Evolutionary conservation across 1,140 invertebrate species (phyloP).

Genomic region (Trichoplusia ni): DNA sequence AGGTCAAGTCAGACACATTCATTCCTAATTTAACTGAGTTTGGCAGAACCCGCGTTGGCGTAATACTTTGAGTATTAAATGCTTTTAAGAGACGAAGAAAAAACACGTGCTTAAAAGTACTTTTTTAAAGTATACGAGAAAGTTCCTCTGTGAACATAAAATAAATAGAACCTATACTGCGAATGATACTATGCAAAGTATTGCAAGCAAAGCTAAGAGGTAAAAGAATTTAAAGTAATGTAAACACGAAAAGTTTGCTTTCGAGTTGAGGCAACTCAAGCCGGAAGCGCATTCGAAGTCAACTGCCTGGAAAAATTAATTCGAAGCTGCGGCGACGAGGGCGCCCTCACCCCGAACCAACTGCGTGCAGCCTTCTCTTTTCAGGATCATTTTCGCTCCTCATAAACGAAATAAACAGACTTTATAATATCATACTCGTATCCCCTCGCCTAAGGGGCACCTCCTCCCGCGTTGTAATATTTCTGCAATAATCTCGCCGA

Average conservation of each 20-base stretch:
- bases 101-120: slow-evolving; percentile 43
- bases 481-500: slow-evolving; percentile 22
- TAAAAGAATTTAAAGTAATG: slow-evolving; percentile 77
- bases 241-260: slow-evolving; percentile 79
- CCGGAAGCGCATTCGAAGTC: slow-evolving; percentile 73
- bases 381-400: slow-evolving; percentile 60
- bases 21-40: neutral
- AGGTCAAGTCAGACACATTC: slow-evolving; percentile 1
- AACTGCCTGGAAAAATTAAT: slow-evolving; percentile 79
- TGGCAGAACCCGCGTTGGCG: neutral
- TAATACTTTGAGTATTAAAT: slow-evolving; percentile 6
- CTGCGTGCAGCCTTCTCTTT: slow-evolving; percentile 54
- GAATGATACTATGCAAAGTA: slow-evolving; percentile 71
- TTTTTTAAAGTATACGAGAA: slow-evolving; percentile 53
- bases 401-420: slow-evolving; percentile 59
- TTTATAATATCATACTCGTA: slow-evolving; percentile 49
- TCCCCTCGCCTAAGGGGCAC: slow-evolving; percentile 13
- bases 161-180: slow-evolving; percentile 61
- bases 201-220: slow-evolving; percentile 68
- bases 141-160: slow-evolving; percentile 62
- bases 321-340: slow-evolving; percentile 63
- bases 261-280: slow-evolving; percentile 75
- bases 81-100: slow-evolving; percentile 2
- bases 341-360: slow-evolving; percentile 47
- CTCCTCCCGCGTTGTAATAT: slow-evolving; percentile 21